phyloP scores from a whole-genome alignment of 2,888 invertebrate species.

The Exephanes ischioxanthus region DNA sequence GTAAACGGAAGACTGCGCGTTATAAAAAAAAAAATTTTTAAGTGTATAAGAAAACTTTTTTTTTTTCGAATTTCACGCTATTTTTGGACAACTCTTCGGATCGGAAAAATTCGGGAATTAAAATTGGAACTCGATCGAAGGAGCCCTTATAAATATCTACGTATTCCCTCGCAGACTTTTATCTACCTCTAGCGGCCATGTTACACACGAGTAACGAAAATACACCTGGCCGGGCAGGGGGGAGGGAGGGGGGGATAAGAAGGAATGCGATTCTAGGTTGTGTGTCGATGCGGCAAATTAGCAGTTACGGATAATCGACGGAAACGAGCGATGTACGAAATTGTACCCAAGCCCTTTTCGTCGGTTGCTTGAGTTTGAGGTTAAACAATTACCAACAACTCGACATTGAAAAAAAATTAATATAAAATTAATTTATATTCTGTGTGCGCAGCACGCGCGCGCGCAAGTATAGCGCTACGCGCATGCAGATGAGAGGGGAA shows the following conservation, averaged over 20 bases:
- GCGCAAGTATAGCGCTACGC: not conserved
- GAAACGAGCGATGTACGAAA: not conserved
- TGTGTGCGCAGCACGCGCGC: not conserved
- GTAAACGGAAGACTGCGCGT: conserved; percentile 22
- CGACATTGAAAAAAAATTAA: conserved; percentile 1
- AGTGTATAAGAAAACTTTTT: too few species aligned
- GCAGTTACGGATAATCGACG: conserved; percentile 22
- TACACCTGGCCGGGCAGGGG: conserved; percentile 59
- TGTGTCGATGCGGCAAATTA: conserved; percentile 54
- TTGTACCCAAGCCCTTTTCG: not conserved
- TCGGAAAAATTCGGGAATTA: not conserved
- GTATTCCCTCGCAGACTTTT: conserved; percentile 59
- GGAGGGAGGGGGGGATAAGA: not conserved
- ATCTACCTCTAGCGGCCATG: conserved; percentile 63
- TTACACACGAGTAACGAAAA: conserved; percentile 67
- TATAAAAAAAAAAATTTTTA: not conserved
- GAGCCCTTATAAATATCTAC: conserved; percentile 51
- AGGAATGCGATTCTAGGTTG: conserved; percentile 57
- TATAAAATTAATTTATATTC: not conserved
- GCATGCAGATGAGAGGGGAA: not conserved
- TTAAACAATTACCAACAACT: not conserved
- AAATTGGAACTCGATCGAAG: conserved; percentile 50
- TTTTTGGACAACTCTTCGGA: not conserved
- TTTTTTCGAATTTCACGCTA: not conserved
- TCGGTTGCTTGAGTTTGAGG: conserved; percentile 21